phyloP scores from a whole-genome alignment of 30 jellyfish, hydroid and myxozoan species.

The Aurelia aurita region DNA sequence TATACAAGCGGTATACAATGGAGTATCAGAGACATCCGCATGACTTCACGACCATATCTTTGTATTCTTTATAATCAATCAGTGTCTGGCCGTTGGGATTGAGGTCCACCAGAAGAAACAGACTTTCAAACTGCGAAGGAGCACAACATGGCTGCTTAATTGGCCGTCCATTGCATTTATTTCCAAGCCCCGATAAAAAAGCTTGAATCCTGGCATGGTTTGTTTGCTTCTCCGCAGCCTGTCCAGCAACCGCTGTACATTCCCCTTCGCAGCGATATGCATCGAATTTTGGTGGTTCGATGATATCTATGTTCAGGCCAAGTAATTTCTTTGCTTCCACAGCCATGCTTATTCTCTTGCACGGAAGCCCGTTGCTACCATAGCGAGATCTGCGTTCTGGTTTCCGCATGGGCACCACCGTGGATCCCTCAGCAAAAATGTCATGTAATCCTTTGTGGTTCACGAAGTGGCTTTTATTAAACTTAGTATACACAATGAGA shows the following conservation, averaged over 20 bases:
- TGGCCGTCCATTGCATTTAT: constrained; percentile 47
- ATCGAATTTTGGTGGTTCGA: constrained; percentile 65
- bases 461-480: background rate
- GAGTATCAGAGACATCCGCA: constrained; percentile 65
- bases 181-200: constrained; percentile 60
- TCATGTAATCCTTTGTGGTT: background rate
- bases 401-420: constrained; percentile 1
- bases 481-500: constrained; percentile 47
- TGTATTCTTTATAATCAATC: constrained; percentile 40
- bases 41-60: constrained; percentile 68
- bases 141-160: constrained; percentile 77
- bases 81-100: constrained; percentile 22
- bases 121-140: constrained; percentile 56
- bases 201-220: constrained; percentile 77
- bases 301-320: constrained; percentile 58
- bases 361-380: constrained; percentile 43
- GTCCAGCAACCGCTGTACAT: constrained; percentile 53
- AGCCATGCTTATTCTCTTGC: constrained; percentile 68
- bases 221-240: constrained; percentile 56
- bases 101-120: constrained; percentile 46
- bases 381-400: constrained; percentile 36
- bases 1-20: too few relatives aligned
- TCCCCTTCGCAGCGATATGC: constrained; percentile 78
- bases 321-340: constrained; percentile 53
- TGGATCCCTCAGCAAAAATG: too few relatives aligned